Percentiles rank a stretch among this genome's conserved stretches.
These are phyloP conservation scores for Eubucco bourcierii DNA, from an alignment of 2,113 vertebrate species.

Conservation along the genomic window DNA sequence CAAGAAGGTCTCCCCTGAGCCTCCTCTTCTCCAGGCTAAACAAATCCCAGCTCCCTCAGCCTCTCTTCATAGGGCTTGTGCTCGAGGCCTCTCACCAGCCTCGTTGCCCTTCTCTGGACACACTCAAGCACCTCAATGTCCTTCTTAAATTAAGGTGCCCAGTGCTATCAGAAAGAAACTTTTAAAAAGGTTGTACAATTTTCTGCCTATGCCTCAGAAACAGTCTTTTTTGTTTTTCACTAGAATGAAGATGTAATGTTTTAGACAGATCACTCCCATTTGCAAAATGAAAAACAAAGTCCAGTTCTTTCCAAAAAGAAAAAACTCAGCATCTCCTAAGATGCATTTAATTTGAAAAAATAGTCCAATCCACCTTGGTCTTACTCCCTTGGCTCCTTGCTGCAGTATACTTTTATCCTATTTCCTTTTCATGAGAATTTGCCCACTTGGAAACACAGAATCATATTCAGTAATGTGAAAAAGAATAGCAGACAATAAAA, in stretches of 20 bases:
- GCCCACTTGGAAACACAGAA: not conserved
- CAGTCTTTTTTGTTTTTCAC: not conserved
- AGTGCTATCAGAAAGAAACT: not conserved
- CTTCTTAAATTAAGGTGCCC: too few species aligned
- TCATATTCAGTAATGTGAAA: not conserved
- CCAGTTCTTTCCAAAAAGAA: not conserved
- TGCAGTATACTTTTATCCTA: not conserved
- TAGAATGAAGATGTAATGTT: not conserved
- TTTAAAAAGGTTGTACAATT: not conserved
- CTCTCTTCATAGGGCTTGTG: too few species aligned
- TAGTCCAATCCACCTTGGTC: not conserved
- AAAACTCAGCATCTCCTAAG: not conserved
- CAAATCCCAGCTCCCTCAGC: too few species aligned
- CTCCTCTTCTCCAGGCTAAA: too few species aligned
- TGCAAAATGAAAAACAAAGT: constrained; percentile 9
- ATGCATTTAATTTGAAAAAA: not conserved
- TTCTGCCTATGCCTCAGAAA: not conserved
- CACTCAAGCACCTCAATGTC: too few species aligned
- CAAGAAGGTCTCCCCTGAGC: too few species aligned
- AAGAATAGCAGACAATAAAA: not conserved
- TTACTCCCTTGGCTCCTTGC: not conserved
- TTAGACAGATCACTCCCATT: not conserved
- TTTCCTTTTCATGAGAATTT: not conserved
- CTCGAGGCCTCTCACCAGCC: too few species aligned
- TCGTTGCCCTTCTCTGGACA: too few species aligned